These are phyloP conservation scores for Sceliomorpha sp. DNA, from an alignment of 2,888 invertebrate genomes.

Conservation along the genomic window DNA sequence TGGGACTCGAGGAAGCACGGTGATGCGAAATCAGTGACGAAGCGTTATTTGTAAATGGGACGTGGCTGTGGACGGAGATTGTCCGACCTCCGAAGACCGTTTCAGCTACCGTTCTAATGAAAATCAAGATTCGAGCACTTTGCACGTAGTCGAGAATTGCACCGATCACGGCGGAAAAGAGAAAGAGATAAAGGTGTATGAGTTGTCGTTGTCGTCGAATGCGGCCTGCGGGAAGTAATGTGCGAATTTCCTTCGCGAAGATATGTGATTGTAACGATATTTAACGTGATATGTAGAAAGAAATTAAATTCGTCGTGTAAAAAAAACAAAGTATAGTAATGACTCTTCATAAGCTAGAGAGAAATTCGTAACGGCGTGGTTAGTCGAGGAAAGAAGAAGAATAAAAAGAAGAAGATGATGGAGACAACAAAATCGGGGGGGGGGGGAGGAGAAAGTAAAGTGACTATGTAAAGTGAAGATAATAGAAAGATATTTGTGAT, in stretches of 20 bases:
- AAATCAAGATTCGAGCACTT: constrained; percentile 32
- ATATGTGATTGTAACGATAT: no score
- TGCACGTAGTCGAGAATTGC: constrained; percentile 26
- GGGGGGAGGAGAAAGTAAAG: background rate
- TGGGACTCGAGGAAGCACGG: constrained; percentile 27
- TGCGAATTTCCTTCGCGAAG: no score
- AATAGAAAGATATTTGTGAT: constrained; percentile 34
- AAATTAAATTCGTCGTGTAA: no score
- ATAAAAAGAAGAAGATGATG: background rate
- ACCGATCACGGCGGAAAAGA: constrained; percentile 7
- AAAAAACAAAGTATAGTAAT: no score
- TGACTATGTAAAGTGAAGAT: no score
- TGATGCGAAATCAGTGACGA: constrained; percentile 50
- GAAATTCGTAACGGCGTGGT: background rate
- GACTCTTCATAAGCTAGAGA: no score
- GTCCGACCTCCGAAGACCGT: constrained; percentile 41
- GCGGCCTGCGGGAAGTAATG: no score
- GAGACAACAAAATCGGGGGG: constrained; percentile 5
- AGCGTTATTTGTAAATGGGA: constrained; percentile 33
- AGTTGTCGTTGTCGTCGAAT: no score
- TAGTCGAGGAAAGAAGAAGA: background rate
- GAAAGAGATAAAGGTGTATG: no score
- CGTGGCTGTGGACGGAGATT: constrained; percentile 43
- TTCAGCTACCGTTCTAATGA: constrained; percentile 42
- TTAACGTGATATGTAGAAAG: no score